Conservation (phyloP, 2,797 vertebrate species). For the Otus scops region DNA sequence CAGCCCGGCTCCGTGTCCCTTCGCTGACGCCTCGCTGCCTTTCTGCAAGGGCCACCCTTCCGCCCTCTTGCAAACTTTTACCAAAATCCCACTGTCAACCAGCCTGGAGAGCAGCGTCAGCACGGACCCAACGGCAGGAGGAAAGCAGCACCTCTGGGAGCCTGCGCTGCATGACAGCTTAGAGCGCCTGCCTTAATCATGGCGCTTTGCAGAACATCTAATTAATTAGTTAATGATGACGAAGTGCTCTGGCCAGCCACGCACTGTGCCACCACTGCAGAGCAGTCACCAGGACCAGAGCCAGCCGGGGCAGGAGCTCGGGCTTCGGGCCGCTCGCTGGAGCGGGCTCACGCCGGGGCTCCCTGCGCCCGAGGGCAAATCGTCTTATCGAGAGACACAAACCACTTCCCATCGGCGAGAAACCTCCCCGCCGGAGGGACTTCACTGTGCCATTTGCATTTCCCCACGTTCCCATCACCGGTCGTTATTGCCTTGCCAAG, state of each 20-base stretch:
- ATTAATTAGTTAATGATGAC: not conserved
- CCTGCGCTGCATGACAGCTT: rapidly evolving
- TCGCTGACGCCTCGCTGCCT: rapidly evolving
- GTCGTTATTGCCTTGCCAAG: not conserved
- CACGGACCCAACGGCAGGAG: not conserved
- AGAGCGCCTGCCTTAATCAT: not conserved
- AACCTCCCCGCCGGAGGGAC: rapidly evolving
- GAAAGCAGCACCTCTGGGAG: rapidly evolving
- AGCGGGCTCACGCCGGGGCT: rapidly evolving
- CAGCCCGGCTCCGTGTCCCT: not conserved
- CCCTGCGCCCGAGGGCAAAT: rapidly evolving
- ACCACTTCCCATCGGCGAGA: rapidly evolving
- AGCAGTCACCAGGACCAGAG: not conserved
- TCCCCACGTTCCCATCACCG: not conserved
- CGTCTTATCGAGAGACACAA: not conserved
- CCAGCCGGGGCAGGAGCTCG: not conserved
- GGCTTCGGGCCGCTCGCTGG: rapidly evolving
- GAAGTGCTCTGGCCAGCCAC: not conserved
- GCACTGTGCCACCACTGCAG: not conserved
- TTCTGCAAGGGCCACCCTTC: not conserved
- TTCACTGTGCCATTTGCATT: rapidly evolving
- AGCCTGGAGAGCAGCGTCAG: not conserved
- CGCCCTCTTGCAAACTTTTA: no score
- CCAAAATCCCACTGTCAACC: rapidly evolving
- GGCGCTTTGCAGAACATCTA: not conserved